Base-by-base conservation (phyloP, 2,888 invertebrate species). In the Dendrolimus houi region DNA sequence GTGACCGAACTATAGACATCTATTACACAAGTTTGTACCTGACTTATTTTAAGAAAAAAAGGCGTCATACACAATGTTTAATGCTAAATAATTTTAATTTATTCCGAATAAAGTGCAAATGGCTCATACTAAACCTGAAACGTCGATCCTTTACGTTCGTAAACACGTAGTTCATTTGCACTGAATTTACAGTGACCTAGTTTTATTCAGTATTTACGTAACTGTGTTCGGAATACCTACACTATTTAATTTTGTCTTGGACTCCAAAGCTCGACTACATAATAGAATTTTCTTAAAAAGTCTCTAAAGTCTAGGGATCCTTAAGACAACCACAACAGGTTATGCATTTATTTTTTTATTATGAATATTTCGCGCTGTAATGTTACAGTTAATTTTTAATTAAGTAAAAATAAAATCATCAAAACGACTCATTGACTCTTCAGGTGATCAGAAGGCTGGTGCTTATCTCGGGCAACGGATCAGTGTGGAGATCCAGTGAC, bases 151-250 rank as follows among this genome's bases (percentile, higher is more conserved):
- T 68, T 64, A 65, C 65, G 62, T 72, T 72, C 64, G 60, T 62
- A 64, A 75, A 71, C 67, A 68, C 66, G 65, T 64, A 70, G 70
- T 76, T 77, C 75, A 69, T 75, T 78, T 78, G 67, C 69, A 66
- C 60, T 64, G 72, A 68, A 76, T 78, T 76, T 75, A 74, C 62
- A 66, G 64, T 66, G 73, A 70, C 74, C 72, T 61, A 70, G 68
- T 75, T 78, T 65, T 68, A 66, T 72, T 72, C 71, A 61, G 62
- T 66, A 68, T 68, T 69, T 67, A 58, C 55, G 57, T 52, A 57
- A 54, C 54, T 52, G 47, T 57, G 57, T 41, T 10, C 53, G 40
- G 41, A 55, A 59, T 58, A 41, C 14, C 54, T 57, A 47, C 0
- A 47, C 47, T 47, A 54, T 52, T 54, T 57, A 57, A 57, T 54